A percentile compares a stretch with the other conserved stretches of the same genome.
phyloP scores from a whole-genome alignment of 2,797 vertebrate genomes.

The Gymnoscopelus microlampas region DNA sequence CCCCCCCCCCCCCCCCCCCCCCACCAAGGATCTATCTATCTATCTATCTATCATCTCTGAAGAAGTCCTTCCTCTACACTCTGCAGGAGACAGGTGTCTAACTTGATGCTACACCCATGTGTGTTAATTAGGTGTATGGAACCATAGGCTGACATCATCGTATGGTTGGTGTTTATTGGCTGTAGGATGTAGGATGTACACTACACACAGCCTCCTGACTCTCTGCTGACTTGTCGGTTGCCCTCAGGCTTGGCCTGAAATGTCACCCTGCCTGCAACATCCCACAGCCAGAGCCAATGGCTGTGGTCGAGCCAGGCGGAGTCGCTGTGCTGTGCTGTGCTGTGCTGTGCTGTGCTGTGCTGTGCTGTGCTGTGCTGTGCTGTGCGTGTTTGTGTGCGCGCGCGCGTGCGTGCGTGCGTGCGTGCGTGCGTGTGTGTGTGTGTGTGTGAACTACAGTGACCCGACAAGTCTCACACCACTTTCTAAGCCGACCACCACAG shows the following conservation, averaged over 20 bases:
- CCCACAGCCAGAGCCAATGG: conserved; percentile 64
- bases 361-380: too few relatives aligned
- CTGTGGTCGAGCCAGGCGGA: conserved; percentile 12
- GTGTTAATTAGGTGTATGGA: background rate
- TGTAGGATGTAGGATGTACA: background rate
- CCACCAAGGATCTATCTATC: too few relatives aligned
- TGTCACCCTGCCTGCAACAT: conserved; percentile 60
- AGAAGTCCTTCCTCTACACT: too few relatives aligned
- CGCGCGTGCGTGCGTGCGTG: too few relatives aligned
- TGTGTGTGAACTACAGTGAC: conserved; percentile 64
- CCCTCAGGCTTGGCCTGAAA: conserved; percentile 27
- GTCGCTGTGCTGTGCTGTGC: conserved; percentile 16
- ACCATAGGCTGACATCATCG: conserved; percentile 15
- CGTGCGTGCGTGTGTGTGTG: background rate
- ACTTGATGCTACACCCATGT: conserved; percentile 17
- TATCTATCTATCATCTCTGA: too few relatives aligned
- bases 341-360: background rate
- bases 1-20: too few relatives aligned
- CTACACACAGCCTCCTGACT: background rate
- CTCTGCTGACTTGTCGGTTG: conserved; percentile 30
- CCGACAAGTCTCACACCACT: conserved; percentile 30
- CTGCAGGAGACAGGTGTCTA: too few relatives aligned
- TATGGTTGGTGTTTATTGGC: conserved; percentile 18
- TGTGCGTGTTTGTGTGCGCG: too few relatives aligned
- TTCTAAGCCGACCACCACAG: conserved; percentile 6